Evolutionary conservation across 2,888 invertebrate genomes (phyloP).

Genomic region (Deroplatys truncata): DNA sequence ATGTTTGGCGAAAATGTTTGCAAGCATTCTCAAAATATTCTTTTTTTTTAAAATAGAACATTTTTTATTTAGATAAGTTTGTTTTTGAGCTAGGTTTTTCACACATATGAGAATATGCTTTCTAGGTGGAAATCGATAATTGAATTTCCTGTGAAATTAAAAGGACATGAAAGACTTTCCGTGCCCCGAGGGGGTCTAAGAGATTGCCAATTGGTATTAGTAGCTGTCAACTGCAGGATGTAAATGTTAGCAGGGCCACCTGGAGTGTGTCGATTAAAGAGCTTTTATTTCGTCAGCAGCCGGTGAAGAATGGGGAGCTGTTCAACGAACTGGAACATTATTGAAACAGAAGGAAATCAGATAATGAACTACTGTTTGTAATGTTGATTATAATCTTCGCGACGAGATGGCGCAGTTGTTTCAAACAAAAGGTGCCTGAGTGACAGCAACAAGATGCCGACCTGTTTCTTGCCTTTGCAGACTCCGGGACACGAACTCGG

Average conservation of each 20-base stretch:
- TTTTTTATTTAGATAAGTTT: too few species aligned
- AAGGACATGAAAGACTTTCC: background rate
- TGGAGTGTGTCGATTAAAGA: background rate
- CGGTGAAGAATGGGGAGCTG: background rate
- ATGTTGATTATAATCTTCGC: background rate
- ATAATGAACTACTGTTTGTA: background rate
- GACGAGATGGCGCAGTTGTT: background rate
- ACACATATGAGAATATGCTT: too few species aligned
- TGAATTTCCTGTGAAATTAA: background rate
- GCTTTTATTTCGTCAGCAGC: background rate
- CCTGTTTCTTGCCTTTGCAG: slow-evolving; percentile 23
- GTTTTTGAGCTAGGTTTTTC: too few species aligned
- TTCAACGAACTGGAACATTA: background rate
- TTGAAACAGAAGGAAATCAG: background rate
- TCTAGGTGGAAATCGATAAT: background rate
- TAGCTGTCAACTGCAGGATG: background rate
- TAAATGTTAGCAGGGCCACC: background rate
- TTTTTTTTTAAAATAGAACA: too few species aligned
- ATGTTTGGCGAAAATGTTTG: too few species aligned
- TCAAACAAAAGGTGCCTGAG: background rate
- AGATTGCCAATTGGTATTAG: background rate
- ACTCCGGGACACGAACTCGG: slow-evolving; percentile 4
- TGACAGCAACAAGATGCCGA: slow-evolving; percentile 5
- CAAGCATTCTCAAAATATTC: too few species aligned
- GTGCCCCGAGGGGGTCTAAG: too few species aligned